phyloP scores from a whole-genome alignment of 2,113 vertebrate species.

The Tyrannus savana region DNA sequence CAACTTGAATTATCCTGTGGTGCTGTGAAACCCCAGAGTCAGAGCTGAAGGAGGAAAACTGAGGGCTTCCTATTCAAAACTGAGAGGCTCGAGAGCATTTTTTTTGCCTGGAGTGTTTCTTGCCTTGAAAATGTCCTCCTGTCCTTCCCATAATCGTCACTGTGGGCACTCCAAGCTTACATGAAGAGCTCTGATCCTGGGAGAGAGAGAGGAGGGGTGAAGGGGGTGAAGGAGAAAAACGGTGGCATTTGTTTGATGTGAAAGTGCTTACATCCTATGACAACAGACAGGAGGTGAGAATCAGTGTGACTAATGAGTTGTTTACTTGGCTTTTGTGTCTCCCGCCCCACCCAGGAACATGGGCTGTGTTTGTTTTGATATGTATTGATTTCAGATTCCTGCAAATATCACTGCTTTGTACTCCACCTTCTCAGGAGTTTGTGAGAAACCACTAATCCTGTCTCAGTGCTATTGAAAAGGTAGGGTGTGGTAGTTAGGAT shows the following conservation, averaged over 20 bases:
- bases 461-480: neutral
- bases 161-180: neutral
- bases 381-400: conserved; percentile 27
- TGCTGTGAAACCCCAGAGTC: neutral
- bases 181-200: neutral
- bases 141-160: neutral
- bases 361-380: neutral
- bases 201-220: neutral
- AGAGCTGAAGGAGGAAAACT: neutral
- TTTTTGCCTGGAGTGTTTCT: neutral
- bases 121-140: neutral
- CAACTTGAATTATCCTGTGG: neutral
- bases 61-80: neutral
- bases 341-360: accelerated
- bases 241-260: conserved; percentile 30
- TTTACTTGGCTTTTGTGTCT: conserved; percentile 30
- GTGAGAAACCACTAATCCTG: neutral
- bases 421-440: neutral
- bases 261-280: conserved; percentile 7
- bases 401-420: conserved; percentile 5
- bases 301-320: conserved; percentile 35
- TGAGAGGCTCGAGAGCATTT: neutral
- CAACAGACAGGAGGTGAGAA: conserved; percentile 28
- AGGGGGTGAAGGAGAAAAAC: neutral
- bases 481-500: neutral